These are phyloP conservation scores for Apostichopus leukothele DNA, from an alignment of 53 echinoderm and acorn worm species.

Conservation along the genomic window DNA sequence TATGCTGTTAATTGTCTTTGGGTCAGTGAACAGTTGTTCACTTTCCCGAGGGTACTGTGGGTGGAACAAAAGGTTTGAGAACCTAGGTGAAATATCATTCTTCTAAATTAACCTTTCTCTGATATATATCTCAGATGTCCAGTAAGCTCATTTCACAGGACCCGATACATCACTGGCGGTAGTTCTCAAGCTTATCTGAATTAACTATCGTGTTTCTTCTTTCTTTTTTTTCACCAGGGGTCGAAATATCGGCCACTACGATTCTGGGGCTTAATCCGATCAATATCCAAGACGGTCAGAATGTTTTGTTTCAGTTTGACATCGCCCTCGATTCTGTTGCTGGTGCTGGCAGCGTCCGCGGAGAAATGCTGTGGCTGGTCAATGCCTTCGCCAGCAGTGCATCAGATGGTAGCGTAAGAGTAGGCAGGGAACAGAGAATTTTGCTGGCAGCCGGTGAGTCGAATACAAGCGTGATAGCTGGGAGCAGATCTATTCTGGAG, in stretches of 20 bases:
- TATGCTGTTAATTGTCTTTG: too few relatives aligned
- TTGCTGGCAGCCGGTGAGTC: constrained; percentile 17
- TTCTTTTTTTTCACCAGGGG: constrained; percentile 56
- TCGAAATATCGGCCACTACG: constrained; percentile 57
- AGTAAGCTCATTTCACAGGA: too few relatives aligned
- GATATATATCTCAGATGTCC: too few relatives aligned
- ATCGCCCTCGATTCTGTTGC: constrained; percentile 59
- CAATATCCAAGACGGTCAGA: constrained; percentile 58
- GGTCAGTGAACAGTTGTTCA: too few relatives aligned
- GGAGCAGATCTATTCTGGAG: constrained; percentile 48
- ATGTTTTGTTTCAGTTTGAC: constrained; percentile 61
- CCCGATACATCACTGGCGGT: too few relatives aligned
- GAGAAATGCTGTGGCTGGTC: constrained; percentile 55
- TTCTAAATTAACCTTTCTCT: too few relatives aligned
- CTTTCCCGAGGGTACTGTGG: too few relatives aligned
- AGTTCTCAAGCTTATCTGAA: too few relatives aligned
- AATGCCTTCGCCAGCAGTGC: constrained; percentile 40
- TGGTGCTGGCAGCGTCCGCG: constrained; percentile 70
- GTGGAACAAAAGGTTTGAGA: too few relatives aligned
- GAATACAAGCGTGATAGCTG: constrained; percentile 49
- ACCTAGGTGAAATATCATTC: too few relatives aligned
- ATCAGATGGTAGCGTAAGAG: constrained; percentile 20
- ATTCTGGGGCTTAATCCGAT: constrained; percentile 38
- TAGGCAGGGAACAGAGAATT: background rate
- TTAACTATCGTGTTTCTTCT: too few relatives aligned